Base-by-base conservation (phyloP, 2,113 vertebrate genomes). In the Tachysurus vachellii region DNA sequence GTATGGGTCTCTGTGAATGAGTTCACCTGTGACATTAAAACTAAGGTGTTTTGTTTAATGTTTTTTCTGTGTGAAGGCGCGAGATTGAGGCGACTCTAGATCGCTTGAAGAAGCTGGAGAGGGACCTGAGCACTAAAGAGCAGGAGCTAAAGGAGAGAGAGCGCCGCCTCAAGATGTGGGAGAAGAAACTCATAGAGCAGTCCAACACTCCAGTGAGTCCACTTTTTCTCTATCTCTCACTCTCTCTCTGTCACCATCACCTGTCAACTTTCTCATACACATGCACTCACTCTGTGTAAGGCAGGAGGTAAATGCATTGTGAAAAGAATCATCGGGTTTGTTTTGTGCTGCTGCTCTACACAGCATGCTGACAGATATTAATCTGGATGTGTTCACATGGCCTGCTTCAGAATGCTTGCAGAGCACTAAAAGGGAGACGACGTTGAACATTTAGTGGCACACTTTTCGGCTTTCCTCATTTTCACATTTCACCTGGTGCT, bases 11-110 rank as follows among this genome's bases (percentile, higher is more conserved):
- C 5, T 81, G 57, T 53, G 61, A 83, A 50, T 16, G 2, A 36
- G 82, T 83, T n/a, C 47, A 70, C n/a, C 14, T 70, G n/a, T 70
- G 82, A 50, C 31, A 68, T 76, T 13, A 54, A 76, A 71, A 87
- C 28, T 83, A 6, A 57, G 16, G 31, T 82, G 71, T 56, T 54
- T 36, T 81, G 57, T 88, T 80, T 66, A 36, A 53, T 42, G 73
- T 42, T 26, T 36, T 9, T n/a, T 13, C 26, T 93, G 88, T 75
- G 19, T 92, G 88, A 93, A 99, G 98, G 95, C 97, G 94, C 92
- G 98, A 99, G 95, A 99, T 99, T 80, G 98, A 99, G 93, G 98
- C 97, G 84, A 99, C 98, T 59, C 96, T 99, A 56, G 98, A 99
- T 89, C 95, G 97, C 83, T 96, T 99, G 91, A 99, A 99, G 95